Evolutionary conservation across 2,113 vertebrate genomes (phyloP).

Genomic region (Panthera uncia): DNA sequence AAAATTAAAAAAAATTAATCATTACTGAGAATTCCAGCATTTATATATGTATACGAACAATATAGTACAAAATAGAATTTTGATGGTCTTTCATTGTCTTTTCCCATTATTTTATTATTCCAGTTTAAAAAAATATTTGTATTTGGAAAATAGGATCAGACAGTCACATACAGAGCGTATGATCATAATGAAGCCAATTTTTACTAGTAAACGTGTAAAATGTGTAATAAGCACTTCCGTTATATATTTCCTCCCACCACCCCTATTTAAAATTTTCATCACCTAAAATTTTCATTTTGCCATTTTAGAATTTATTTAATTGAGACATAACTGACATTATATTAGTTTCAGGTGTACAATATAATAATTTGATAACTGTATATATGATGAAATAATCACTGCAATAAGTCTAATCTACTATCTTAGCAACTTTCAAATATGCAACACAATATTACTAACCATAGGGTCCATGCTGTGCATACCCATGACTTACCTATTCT

Average conservation of each 20-base stretch:
- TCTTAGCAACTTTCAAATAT: background rate
- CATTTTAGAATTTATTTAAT: background rate
- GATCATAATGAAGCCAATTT: background rate
- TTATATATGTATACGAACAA: background rate
- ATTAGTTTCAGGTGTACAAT: background rate
- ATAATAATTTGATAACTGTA: background rate
- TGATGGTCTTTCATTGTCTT: background rate
- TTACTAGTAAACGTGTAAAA: background rate
- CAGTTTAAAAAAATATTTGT: background rate
- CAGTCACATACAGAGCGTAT: background rate
- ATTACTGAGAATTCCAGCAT: constrained; percentile 1
- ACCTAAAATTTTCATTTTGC: background rate
- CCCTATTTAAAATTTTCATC: background rate
- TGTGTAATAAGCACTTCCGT: background rate
- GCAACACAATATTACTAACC: background rate
- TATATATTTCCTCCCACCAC: background rate
- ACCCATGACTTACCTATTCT: background rate
- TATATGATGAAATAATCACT: background rate
- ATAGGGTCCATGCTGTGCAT: background rate
- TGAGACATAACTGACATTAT: background rate
- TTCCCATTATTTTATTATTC: background rate
- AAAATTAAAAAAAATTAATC: background rate
- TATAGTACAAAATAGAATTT: background rate
- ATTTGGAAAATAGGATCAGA: background rate
- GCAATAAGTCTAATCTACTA: background rate